A percentile compares a stretch with the other conserved stretches of the same genome.
These are phyloP conservation scores for Antheraea mylitta DNA, from an alignment of 1,140 invertebrate species.

Conservation along the genomic window DNA sequence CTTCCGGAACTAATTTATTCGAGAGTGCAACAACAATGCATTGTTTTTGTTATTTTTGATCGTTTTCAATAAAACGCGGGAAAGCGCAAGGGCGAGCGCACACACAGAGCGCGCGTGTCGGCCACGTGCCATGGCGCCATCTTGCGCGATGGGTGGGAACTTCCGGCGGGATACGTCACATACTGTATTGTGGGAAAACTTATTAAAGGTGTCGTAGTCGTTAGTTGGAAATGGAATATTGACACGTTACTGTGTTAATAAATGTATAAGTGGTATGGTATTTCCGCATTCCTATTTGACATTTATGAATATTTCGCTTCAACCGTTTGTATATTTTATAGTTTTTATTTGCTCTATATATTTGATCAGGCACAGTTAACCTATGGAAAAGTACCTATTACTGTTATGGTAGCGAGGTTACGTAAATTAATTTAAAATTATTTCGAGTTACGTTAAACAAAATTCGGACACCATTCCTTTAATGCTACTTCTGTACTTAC, in stretches of 20 bases:
- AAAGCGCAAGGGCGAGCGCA: slow-evolving; percentile 48
- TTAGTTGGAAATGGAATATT: slow-evolving; percentile 18
- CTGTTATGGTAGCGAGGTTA: too few relatives aligned
- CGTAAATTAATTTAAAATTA: too few relatives aligned
- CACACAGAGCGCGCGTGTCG: slow-evolving; percentile 47
- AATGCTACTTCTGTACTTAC: too few relatives aligned
- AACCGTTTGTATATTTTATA: not conserved
- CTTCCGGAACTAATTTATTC: slow-evolving; percentile 64
- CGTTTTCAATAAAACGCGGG: slow-evolving; percentile 63
- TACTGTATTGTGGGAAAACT: slow-evolving; percentile 55
- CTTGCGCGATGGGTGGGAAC: slow-evolving; percentile 67
- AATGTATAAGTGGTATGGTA: slow-evolving; percentile 1
- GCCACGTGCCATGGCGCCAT: slow-evolving; percentile 54
- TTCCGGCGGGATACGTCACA: slow-evolving; percentile 53
- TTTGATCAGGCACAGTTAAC: too few relatives aligned
- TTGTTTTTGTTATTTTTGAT: slow-evolving; percentile 68
- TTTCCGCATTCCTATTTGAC: not conserved
- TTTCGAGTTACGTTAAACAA: too few relatives aligned
- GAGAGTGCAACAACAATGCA: slow-evolving; percentile 51
- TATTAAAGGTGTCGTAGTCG: slow-evolving; percentile 30
- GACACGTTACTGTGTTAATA: slow-evolving; percentile 7
- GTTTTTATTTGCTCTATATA: not conserved
- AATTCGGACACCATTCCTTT: too few relatives aligned
- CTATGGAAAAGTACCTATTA: too few relatives aligned
- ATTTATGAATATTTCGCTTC: not conserved